Conservation (phyloP, 1,140 invertebrate genomes). For the Camponotus pennsylvanicus region DNA sequence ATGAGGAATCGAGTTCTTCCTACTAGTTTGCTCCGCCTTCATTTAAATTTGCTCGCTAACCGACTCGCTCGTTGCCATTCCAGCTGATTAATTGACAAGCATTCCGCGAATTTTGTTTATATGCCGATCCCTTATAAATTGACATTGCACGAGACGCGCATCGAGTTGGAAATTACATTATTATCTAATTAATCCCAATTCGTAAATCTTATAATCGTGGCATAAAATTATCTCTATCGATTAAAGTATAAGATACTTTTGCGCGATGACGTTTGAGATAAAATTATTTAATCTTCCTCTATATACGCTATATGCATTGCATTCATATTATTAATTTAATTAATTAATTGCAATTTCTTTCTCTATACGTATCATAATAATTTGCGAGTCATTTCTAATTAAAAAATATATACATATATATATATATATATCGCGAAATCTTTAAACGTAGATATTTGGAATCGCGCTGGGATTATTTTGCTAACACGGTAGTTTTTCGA, state of each 20-base stretch:
- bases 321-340: neutral
- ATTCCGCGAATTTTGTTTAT: neutral
- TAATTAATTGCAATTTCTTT: too few relatives aligned
- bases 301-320: neutral
- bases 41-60: conserved; percentile 48
- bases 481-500: neutral
- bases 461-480: neutral
- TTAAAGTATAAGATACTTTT: neutral
- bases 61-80: neutral
- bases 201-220: neutral
- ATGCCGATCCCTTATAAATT: neutral
- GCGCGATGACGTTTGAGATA: neutral
- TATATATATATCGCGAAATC: too few relatives aligned
- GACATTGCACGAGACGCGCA: neutral
- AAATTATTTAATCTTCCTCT: neutral
- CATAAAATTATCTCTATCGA: neutral
- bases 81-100: neutral
- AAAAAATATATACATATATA: neutral
- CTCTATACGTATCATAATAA: neutral
- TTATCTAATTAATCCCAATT: neutral
- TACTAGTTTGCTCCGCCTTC: conserved; percentile 79
- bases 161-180: neutral
- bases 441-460: neutral
- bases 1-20: conserved; percentile 71
- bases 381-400: neutral